Conservation (phyloP, 2,888 invertebrate species). For the Lasioglossum oenotherae region DNA sequence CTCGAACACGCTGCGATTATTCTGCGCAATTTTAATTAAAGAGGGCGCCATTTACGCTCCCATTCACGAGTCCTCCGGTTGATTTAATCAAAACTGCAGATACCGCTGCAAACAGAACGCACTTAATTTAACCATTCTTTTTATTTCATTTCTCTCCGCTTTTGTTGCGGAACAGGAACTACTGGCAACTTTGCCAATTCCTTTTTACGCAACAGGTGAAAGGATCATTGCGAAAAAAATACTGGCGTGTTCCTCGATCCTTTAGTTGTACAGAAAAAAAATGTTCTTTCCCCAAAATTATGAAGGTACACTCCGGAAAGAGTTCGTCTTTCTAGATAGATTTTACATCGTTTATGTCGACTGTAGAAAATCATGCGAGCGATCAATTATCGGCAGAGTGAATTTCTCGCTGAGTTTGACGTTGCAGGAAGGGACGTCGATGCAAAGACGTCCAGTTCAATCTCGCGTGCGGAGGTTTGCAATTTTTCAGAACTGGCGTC, state of each 20-base stretch:
- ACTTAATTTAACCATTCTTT: neutral
- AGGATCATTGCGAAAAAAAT: neutral
- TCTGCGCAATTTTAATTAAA: neutral
- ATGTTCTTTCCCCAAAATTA: neutral
- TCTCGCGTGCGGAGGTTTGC: neutral
- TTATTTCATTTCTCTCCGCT: neutral
- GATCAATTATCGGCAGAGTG: neutral
- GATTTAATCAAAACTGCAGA: neutral
- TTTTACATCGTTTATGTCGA: neutral
- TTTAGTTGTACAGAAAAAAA: neutral
- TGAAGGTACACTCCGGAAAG: neutral
- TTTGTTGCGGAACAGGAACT: neutral
- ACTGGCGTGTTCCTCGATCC: neutral
- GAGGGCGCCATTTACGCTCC: neutral
- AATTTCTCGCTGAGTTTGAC: neutral
- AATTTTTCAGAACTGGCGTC: neutral
- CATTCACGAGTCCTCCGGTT: neutral
- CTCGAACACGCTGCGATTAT: neutral
- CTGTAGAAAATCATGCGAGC: neutral
- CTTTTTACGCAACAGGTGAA: neutral
- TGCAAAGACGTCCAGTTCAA: neutral
- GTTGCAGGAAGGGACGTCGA: neutral
- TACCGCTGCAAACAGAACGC: neutral
- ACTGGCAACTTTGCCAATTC: neutral
- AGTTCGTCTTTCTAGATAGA: neutral